Base-by-base conservation (phyloP, 2,888 invertebrate genomes). In the Pantelozetes paolii region DNA sequence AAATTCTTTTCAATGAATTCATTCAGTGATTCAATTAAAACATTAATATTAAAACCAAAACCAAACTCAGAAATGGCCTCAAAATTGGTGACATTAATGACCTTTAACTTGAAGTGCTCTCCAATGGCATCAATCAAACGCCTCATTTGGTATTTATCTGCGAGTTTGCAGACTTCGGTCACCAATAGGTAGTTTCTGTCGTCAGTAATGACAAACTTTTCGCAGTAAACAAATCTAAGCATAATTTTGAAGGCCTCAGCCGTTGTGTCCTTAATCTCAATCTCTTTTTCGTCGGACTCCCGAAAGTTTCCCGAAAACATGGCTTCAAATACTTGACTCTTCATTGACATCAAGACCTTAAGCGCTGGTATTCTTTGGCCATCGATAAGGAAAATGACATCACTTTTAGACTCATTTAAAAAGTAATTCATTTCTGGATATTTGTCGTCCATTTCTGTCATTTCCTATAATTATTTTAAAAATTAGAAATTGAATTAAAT, bases 341-440 rank as follows among this genome's bases (percentile, higher is more conserved):
- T 54, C 1, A 23, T 13, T 9, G 13, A 23, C 26, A 54, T 23
- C 15, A 54, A 9, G 1, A 23, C 20, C 23, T 54, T 54, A 23
- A 54, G 20, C 9, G 23, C 26, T 3, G 54, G 54, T 13, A 54
- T 23, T 54, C 13, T 54, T 11, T 54, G 20, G 20, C 54, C 54
- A 18, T 54, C 54, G 26, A 54, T 23, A 23, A 54, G 11, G 23
- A 54, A 54, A 20, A 23, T 23, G 13, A 54, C 20, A 54, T 54
- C 54, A 54, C 54, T 54, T 54, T 54, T 23, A 20, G 20, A 3
- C 3, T 20, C 23, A 26, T 54, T 54, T 13, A 54, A 23, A 54
- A 54, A 54, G 23, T 54, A 54, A 54, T 54, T 54, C 26, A 54
- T 23, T 54, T 54, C 54, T 54, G 20, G 54, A 26, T 23, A 54